Evolutionary conservation across 2,797 vertebrate genomes (phyloP).

Genomic region (Danio kyathit): DNA sequence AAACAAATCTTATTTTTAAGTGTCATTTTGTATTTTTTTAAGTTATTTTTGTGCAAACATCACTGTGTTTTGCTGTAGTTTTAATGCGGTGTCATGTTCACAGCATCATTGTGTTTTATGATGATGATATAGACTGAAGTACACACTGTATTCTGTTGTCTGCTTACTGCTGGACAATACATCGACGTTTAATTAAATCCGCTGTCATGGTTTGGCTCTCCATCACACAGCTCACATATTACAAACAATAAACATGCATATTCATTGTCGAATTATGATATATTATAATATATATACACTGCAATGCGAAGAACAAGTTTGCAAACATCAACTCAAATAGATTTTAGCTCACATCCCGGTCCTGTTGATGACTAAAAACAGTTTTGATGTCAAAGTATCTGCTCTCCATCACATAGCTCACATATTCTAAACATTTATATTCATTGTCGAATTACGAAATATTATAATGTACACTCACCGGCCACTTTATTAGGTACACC

Average conservation of each 20-base stretch:
- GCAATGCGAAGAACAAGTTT: background rate
- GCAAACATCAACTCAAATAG: background rate
- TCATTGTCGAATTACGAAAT: no score
- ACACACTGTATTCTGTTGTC: background rate
- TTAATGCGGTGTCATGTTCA: slow-evolving; percentile 26
- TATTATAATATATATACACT: no score
- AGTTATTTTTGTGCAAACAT: background rate
- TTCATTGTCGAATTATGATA: background rate
- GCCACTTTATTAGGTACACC: no score
- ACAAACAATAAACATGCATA: background rate
- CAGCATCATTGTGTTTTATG: slow-evolving; percentile 24
- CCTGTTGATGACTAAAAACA: background rate
- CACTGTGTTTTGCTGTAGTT: background rate
- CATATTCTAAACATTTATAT: no score
- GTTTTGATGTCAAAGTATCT: no score
- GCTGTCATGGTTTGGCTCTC: background rate
- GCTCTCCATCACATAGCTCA: no score
- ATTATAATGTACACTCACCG: no score
- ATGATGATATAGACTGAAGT: background rate
- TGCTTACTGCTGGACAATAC: slow-evolving; percentile 8
- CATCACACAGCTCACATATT: background rate
- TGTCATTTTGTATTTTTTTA: background rate
- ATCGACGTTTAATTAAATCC: slow-evolving; percentile 24
- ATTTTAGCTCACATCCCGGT: background rate
- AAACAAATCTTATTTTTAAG: no score